These are phyloP conservation scores for Bombus superbus DNA, from an alignment of 1,140 invertebrate species.

Conservation along the genomic window DNA sequence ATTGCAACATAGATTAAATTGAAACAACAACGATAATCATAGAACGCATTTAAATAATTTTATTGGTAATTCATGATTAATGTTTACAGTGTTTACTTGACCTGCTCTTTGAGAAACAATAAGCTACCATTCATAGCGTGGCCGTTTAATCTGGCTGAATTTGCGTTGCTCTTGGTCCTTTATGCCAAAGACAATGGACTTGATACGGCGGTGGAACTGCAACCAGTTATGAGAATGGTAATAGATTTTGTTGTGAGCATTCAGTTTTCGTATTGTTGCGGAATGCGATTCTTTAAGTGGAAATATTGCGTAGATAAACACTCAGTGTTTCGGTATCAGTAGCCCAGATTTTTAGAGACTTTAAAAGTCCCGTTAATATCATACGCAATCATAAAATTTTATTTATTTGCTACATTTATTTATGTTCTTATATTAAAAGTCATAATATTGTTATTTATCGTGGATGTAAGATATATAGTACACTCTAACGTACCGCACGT, in stretches of 20 bases:
- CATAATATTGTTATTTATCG: background rate
- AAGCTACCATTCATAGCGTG: slow-evolving; percentile 72
- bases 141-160: slow-evolving; percentile 76
- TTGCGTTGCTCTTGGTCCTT: slow-evolving; percentile 72
- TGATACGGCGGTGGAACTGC: background rate
- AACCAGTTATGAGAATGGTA: slow-evolving; percentile 40
- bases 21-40: background rate
- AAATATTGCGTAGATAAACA: background rate
- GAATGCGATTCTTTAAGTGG: background rate
- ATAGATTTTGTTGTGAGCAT: slow-evolving; percentile 28
- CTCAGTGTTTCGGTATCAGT: background rate
- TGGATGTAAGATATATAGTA: background rate
- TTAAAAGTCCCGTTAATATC: background rate
- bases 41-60: background rate
- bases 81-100: slow-evolving; percentile 72
- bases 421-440: background rate
- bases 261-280: background rate
- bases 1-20: background rate
- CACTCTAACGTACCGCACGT: background rate
- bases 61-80: slow-evolving; percentile 18
- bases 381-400: background rate
- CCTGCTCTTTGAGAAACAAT: slow-evolving; percentile 69
- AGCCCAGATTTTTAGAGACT: background rate
- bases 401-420: background rate
- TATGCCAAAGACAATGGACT: slow-evolving; percentile 43